Conservation (phyloP, 2,797 vertebrate species). For the Linurgus olivaceus region DNA sequence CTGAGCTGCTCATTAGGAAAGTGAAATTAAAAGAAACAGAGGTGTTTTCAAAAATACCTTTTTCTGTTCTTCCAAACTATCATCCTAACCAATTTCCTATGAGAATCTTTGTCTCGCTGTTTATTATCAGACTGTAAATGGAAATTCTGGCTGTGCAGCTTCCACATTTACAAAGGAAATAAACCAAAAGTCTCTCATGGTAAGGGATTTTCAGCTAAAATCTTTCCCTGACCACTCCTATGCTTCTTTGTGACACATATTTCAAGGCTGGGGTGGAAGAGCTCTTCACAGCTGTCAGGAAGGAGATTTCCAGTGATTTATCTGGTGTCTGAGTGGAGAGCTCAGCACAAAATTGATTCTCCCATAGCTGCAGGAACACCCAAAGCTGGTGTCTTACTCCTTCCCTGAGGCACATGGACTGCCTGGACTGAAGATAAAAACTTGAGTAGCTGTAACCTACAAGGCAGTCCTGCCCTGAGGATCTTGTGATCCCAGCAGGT, state of each 20-base stretch:
- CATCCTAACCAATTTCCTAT: neutral
- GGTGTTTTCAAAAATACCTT: neutral
- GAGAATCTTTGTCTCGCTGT: neutral
- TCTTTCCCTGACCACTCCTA: neutral
- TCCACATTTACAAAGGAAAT: neutral
- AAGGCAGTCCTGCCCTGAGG: neutral
- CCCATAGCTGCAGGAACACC: neutral
- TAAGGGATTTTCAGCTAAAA: neutral
- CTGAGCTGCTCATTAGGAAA: neutral
- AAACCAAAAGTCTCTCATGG: neutral
- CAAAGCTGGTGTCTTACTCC: neutral
- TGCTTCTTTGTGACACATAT: neutral
- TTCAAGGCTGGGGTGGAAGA: neutral
- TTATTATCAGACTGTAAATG: neutral
- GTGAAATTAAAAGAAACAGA: neutral
- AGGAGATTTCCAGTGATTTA: neutral
- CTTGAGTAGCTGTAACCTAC: neutral
- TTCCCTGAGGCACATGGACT: rapidly evolving
- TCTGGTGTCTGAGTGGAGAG: neutral
- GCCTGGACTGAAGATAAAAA: neutral
- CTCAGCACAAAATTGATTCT: neutral
- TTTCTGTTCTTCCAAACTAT: neutral
- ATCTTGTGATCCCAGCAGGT: neutral
- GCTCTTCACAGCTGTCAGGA: neutral
- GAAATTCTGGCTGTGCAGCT: neutral